phyloP scores from a whole-genome alignment of 2,888 invertebrate species.

The Himalopsyche tibetana region DNA sequence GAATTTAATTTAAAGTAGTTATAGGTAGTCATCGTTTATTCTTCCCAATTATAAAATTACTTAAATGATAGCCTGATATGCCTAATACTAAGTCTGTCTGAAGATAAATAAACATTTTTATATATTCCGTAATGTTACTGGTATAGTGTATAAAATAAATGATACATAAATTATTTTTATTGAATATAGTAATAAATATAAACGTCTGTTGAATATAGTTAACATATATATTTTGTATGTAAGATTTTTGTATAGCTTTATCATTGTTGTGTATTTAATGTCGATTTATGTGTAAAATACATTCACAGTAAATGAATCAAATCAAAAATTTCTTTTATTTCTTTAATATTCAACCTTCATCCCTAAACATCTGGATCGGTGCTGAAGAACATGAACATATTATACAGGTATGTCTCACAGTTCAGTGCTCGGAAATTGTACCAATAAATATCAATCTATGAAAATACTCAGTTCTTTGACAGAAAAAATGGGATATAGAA shows the following conservation, averaged over 20 bases:
- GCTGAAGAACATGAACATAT: too few relatives aligned
- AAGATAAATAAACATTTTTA: constrained; percentile 13
- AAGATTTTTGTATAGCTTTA: constrained; percentile 43
- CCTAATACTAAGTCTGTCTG: constrained; percentile 34
- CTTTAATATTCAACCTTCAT: too few relatives aligned
- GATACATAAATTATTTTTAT: constrained; percentile 29
- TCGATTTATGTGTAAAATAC: constrained; percentile 35
- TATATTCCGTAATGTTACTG: constrained; percentile 35
- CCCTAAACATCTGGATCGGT: too few relatives aligned
- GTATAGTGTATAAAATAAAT: constrained; percentile 39
- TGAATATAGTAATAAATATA: constrained; percentile 7
- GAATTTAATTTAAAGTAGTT: background rate
- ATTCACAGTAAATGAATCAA: constrained; percentile 43
- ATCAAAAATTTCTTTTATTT: background rate
- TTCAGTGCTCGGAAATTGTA: too few relatives aligned
- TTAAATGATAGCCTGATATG: constrained; percentile 10
- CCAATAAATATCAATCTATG: too few relatives aligned
- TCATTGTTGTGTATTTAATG: constrained; percentile 38
- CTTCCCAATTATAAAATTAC: background rate
- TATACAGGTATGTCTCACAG: too few relatives aligned
- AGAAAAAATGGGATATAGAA: too few relatives aligned
- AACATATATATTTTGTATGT: constrained; percentile 43
- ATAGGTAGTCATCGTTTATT: background rate
- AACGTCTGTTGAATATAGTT: constrained; percentile 37
- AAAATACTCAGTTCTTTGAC: too few relatives aligned